Conservation (phyloP, 2,888 invertebrate genomes). For the Drosophila cognata region DNA sequence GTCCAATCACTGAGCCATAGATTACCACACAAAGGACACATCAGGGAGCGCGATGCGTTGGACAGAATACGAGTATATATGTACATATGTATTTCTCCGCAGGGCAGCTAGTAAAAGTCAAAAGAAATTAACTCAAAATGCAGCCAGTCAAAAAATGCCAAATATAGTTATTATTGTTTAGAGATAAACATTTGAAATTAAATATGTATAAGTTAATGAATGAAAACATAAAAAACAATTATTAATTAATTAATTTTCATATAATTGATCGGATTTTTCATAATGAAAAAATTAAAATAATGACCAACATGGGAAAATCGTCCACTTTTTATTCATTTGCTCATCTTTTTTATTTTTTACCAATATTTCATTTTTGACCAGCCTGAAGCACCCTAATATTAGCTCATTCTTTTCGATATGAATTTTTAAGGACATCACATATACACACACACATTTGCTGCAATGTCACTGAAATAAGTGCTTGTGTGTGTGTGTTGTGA, state of each 20-base stretch:
- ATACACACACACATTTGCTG: slow-evolving; percentile 4
- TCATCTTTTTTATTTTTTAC: neutral
- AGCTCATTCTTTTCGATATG: slow-evolving; percentile 7
- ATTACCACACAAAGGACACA: slow-evolving; percentile 63
- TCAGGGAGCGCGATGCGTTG: slow-evolving; percentile 40
- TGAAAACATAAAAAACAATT: neutral
- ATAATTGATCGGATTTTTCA: neutral
- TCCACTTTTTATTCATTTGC: neutral
- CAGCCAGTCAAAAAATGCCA: neutral
- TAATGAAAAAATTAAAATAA: neutral
- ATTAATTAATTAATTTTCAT: neutral
- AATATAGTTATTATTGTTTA: neutral
- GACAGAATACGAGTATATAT: slow-evolving; percentile 15
- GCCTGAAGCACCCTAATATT: slow-evolving; percentile 25
- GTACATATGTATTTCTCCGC: slow-evolving; percentile 8
- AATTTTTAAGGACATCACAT: slow-evolving; percentile 15
- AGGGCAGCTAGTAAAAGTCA: slow-evolving; percentile 16
- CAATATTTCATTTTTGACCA: neutral
- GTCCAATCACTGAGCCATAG: slow-evolving; percentile 48
- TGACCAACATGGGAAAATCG: neutral
- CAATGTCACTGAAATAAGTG: slow-evolving; percentile 7
- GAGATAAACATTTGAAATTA: neutral
- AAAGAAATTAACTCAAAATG: neutral
- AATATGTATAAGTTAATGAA: neutral
- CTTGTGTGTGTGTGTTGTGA: neutral